These are phyloP conservation scores for Micromys minutus DNA, from an alignment of 2,113 vertebrate species.

Conservation along the genomic window DNA sequence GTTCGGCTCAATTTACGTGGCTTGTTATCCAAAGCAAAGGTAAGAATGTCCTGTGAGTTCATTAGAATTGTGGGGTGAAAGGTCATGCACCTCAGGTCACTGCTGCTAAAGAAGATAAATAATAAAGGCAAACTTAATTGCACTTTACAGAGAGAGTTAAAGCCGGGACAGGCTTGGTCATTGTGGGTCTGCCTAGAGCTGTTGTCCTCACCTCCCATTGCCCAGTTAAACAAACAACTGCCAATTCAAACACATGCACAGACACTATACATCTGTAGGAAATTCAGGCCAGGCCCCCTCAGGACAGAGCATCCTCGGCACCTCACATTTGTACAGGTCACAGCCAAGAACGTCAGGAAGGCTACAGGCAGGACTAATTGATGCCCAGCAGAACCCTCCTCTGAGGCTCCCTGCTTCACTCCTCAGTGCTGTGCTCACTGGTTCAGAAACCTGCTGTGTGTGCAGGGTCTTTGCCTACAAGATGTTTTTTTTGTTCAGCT, in stretches of 20 bases:
- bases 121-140: neutral
- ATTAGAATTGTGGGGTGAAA: neutral
- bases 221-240: neutral
- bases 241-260: neutral
- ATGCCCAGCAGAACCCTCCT: neutral
- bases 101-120: neutral
- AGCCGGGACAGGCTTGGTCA: neutral
- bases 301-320: neutral
- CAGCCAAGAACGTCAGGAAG: neutral
- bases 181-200: too few species aligned
- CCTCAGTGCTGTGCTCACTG: too few species aligned
- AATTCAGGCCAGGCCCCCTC: neutral
- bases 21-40: constrained; percentile 94
- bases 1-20: constrained; percentile 93
- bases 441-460: neutral
- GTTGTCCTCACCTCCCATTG: neutral
- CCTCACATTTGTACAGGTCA: neutral
- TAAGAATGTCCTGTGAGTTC: constrained; percentile 77
- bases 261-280: neutral
- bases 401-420: too few species aligned
- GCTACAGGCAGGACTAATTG: neutral
- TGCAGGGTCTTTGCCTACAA: constrained; percentile 25
- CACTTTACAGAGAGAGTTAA: neutral
- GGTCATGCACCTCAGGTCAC: neutral
- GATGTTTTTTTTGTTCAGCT: neutral